Evolutionary conservation across 2,797 vertebrate genomes (phyloP), one percentile per base, ranked within the genome.

Genomic region (Hydrophis major): DNA sequence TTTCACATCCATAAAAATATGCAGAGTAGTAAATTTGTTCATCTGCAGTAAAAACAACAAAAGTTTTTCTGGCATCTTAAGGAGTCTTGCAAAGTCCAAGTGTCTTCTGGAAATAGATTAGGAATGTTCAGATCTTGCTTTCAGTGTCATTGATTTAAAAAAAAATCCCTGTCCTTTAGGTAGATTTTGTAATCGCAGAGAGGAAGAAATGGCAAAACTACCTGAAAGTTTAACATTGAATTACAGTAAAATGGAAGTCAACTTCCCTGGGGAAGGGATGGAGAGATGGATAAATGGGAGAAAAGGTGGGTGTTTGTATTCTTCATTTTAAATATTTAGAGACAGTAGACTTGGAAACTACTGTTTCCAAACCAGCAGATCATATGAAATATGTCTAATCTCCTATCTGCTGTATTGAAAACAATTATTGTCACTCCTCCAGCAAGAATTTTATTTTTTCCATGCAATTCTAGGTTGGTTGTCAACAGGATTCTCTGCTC

Each of bases 391-490:
- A 96, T 93, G 93, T 90, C 91, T 97, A 90, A 95, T 95, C 94
- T 97, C 96, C 95, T 95, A 96, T 97, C 97, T 97, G 96, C 96
- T 96, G 95, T 1, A 27, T 95, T 97, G 94, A 95, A 97, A 97
- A 94, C 96, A 97, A 97, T 97, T 96, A 97, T 94, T 96, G 95
- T 97, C 95, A 97, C 89, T 96, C 89, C 93, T 97, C 93, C 94
- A 96, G 94, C 94, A 59, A 97, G 92, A 94, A 78, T 89, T 74
- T 95, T 97, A 89, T 93, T 94, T 97, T 96, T 95, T 96, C 93
- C 92, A 89, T 95, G 95, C 94, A 96, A 93, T 93, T 94, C 95
- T 0, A 94, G 96, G 97, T 97, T 87, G 37, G 94, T 95, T 96
- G 96, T 96, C 96, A 97, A 93, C 2, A 14, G 95, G 96, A 97